A percentile compares a stretch with the other conserved stretches of the same genome.
Evolutionary conservation across 2,113 vertebrate species (phyloP).

Genomic region (Xyliphius kryptos): DNA sequence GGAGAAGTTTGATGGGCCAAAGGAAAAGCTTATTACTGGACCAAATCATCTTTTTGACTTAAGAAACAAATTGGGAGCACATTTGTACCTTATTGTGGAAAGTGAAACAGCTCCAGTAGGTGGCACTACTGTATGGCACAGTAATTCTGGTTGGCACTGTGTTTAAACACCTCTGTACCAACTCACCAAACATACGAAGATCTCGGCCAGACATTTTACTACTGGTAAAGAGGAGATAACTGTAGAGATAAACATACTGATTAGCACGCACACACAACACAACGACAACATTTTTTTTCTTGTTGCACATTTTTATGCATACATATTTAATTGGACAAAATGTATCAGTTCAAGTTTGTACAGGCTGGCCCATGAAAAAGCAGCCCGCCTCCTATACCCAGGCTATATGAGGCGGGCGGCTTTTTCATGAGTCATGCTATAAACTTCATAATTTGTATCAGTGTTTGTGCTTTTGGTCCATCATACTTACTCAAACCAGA

Average conservation of each 20-base stretch:
- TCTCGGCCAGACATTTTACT: conserved; percentile 71
- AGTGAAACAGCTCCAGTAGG: conserved; percentile 91
- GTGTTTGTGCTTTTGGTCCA: background rate
- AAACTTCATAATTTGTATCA: background rate
- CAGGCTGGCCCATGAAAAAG: too few relatives aligned
- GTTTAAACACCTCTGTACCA: conserved; percentile 88
- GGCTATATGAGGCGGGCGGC: too few relatives aligned
- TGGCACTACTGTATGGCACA: conserved; percentile 83
- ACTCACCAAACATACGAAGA: conserved; percentile 77
- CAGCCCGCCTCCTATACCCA: too few relatives aligned
- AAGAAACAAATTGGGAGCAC: background rate
- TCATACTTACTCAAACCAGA: conserved; percentile 92
- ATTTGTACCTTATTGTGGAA: conserved; percentile 88
- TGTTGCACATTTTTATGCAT: too few relatives aligned
- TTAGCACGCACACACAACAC: background rate
- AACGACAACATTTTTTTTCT: too few relatives aligned
- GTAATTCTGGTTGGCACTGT: conserved; percentile 81
- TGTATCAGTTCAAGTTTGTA: too few relatives aligned
- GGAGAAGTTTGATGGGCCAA: too few relatives aligned
- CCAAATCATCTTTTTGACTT: too few relatives aligned
- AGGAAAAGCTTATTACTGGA: too few relatives aligned
- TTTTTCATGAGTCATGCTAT: too few relatives aligned
- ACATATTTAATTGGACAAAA: too few relatives aligned
- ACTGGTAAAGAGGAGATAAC: conserved; percentile 85
- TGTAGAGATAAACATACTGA: conserved; percentile 59